phyloP scores from a whole-genome alignment of 2,113 vertebrate genomes.

The Indicator indicator region DNA sequence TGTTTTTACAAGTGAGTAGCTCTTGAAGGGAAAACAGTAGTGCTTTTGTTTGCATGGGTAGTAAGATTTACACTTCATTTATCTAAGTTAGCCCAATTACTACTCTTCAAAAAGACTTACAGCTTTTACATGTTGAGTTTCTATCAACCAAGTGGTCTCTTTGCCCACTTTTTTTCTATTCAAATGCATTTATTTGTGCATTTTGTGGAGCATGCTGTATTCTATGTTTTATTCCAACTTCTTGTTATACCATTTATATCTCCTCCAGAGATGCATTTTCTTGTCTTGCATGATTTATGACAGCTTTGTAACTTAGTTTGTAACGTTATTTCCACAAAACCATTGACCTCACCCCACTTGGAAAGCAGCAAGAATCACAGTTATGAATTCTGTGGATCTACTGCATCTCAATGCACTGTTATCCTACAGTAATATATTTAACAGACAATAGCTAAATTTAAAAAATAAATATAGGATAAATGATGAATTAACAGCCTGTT shows the following conservation, averaged over 20 bases:
- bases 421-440: background rate
- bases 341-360: background rate
- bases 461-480: background rate
- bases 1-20: slow-evolving; percentile 89
- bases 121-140: background rate
- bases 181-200: background rate
- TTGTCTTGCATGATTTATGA: background rate
- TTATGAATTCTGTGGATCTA: background rate
- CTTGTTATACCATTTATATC: background rate
- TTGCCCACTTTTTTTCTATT: background rate
- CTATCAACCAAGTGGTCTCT: background rate
- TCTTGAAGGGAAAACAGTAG: background rate
- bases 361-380: background rate
- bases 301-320: background rate
- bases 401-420: background rate
- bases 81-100: background rate
- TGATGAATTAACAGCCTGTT: background rate
- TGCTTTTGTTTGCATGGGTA: background rate
- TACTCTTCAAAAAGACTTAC: background rate
- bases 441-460: background rate
- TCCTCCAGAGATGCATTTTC: background rate
- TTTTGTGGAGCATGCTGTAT: background rate
- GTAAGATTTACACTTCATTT: background rate
- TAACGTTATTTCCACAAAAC: background rate
- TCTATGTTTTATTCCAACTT: background rate